These are phyloP conservation scores for Euwallacea fornicatus DNA, from an alignment of 1,140 invertebrate genomes.

Conservation along the genomic window DNA sequence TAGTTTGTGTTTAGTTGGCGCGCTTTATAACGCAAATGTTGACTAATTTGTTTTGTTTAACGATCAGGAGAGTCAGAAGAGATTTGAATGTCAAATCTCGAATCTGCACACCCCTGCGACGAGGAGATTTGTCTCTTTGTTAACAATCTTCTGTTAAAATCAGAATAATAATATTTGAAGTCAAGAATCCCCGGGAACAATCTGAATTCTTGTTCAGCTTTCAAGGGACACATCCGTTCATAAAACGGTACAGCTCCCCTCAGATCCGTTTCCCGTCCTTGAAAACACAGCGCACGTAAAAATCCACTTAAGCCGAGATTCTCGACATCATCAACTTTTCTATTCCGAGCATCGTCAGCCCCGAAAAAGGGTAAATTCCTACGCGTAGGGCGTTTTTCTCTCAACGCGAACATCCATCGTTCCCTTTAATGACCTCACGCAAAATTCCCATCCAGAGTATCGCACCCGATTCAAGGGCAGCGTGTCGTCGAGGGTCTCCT, in stretches of 20 bases:
- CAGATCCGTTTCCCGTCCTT: conserved; percentile 6
- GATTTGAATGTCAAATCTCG: too few species aligned
- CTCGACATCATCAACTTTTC: conserved; percentile 25
- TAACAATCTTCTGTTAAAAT: too few species aligned
- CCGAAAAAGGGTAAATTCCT: conserved; percentile 15
- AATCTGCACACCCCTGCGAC: too few species aligned
- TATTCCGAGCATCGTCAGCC: conserved; percentile 16
- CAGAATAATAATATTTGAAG: too few species aligned
- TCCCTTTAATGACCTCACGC: conserved; percentile 23
- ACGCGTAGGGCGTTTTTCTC: conserved; percentile 18
- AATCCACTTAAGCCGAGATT: conserved; percentile 20
- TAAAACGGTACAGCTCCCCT: conserved; percentile 13
- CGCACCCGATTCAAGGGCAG: conserved; percentile 6
- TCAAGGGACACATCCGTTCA: conserved; percentile 3
- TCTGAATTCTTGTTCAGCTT: background rate
- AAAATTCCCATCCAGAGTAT: conserved; percentile 15
- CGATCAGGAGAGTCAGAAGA: too few species aligned
- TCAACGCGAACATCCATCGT: conserved; percentile 23
- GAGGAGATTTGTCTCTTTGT: too few species aligned
- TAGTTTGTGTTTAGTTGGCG: too few species aligned
- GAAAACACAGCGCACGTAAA: conserved; percentile 21
- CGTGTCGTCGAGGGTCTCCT: background rate
- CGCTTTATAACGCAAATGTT: too few species aligned
- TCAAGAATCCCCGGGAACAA: too few species aligned
- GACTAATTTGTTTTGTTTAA: too few species aligned